Conservation (phyloP, 2,888 invertebrate genomes). For the Galeopsomyia nigrocyanea region DNA sequence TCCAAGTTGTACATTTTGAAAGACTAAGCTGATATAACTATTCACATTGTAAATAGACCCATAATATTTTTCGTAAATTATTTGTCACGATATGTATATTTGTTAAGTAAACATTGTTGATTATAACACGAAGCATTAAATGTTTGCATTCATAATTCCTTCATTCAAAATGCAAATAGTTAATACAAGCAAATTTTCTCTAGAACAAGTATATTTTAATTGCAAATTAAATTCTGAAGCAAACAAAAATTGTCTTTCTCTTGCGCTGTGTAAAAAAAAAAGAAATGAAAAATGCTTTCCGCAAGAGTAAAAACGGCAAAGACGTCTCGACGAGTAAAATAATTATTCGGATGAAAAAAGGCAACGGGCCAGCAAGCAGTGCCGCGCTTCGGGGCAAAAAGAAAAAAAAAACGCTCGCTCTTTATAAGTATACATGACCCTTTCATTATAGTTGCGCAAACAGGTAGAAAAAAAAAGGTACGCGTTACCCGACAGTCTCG, state of each 20-base stretch:
- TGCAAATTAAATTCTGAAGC: no score
- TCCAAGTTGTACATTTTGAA: no score
- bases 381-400: constrained; percentile 10
- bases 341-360: constrained; percentile 21
- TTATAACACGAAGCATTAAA: constrained; percentile 46
- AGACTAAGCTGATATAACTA: background rate
- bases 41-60: constrained; percentile 14
- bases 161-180: no score
- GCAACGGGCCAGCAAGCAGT: background rate
- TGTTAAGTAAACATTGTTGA: constrained; percentile 50
- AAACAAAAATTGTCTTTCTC: no score
- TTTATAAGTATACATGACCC: constrained; percentile 1
- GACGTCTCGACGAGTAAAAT: constrained; percentile 17
- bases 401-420: background rate
- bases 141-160: no score
- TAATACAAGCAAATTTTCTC: no score
- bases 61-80: constrained; percentile 20
- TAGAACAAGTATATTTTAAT: no score
- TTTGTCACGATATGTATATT: constrained; percentile 3
- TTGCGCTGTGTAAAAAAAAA: no score
- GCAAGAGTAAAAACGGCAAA: background rate
- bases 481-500: background rate
- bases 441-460: constrained; percentile 31
- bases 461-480: constrained; percentile 17
- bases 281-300: no score